phyloP scores from a whole-genome alignment of 2,113 vertebrate genomes.

The Heloderma charlesbogerti region DNA sequence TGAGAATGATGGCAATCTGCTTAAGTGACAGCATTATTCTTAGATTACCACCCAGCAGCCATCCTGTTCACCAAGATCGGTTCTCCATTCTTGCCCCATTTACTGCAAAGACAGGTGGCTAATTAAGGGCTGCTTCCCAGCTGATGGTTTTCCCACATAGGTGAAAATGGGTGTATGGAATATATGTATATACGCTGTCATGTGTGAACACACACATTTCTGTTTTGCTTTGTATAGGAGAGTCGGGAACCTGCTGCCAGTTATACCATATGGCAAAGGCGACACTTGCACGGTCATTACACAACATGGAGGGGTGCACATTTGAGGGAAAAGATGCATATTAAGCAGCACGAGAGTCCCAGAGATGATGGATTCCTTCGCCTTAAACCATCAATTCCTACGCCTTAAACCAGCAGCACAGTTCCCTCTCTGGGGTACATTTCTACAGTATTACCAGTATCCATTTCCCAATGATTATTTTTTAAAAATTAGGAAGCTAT shows the following conservation, averaged over 20 bases:
- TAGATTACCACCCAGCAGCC: not conserved
- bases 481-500: not conserved
- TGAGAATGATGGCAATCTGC: not conserved
- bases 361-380: not conserved
- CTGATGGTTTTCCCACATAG: not conserved
- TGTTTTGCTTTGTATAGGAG: not conserved
- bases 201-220: not conserved
- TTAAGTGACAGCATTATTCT: not conserved
- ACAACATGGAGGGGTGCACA: no score
- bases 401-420: not conserved
- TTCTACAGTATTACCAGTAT: not conserved
- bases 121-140: constrained; percentile 3
- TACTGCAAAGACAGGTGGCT: not conserved
- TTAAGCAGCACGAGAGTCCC: not conserved
- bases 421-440: not conserved
- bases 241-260: not conserved
- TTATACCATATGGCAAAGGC: not conserved
- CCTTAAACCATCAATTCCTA: not conserved
- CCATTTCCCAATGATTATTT: not conserved
- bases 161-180: not conserved
- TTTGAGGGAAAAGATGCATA: not conserved
- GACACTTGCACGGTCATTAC: not conserved
- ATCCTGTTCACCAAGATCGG: not conserved
- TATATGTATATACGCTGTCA: not conserved
- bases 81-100: not conserved